These are phyloP conservation scores for Gnatocerus cornutus DNA, from an alignment of 2,888 invertebrate genomes.

Conservation along the genomic window DNA sequence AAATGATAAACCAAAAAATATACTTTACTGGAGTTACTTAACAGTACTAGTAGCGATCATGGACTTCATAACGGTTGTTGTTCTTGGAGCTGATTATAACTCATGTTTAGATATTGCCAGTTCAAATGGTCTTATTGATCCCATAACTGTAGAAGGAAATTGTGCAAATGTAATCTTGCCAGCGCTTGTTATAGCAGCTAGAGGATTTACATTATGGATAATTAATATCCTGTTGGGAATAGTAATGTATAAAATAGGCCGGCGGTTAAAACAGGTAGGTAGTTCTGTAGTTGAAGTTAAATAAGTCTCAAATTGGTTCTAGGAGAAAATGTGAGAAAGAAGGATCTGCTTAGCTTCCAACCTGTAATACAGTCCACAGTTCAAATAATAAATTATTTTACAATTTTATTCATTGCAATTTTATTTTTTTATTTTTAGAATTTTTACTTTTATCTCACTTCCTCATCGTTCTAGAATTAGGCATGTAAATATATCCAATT, in stretches of 20 bases:
- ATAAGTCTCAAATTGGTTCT: too few relatives aligned
- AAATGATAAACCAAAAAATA: background rate
- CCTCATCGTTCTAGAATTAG: too few relatives aligned
- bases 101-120: background rate
- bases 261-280: too few relatives aligned
- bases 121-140: background rate
- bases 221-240: conserved; percentile 1
- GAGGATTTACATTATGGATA: conserved; percentile 14
- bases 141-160: background rate
- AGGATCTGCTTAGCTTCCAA: too few relatives aligned
- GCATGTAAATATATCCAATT: too few relatives aligned
- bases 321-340: too few relatives aligned
- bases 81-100: background rate
- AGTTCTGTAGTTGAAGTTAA: too few relatives aligned
- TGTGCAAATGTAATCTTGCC: conserved; percentile 12
- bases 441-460: too few relatives aligned
- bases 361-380: too few relatives aligned
- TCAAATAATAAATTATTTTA: too few relatives aligned
- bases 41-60: background rate
- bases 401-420: too few relatives aligned
- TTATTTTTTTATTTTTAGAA: too few relatives aligned
- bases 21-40: background rate
- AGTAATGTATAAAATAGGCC: background rate
- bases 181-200: conserved; percentile 5
- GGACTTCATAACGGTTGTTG: background rate